phyloP scores from a whole-genome alignment of 2,888 invertebrate species.

The Calameuta idolon region DNA sequence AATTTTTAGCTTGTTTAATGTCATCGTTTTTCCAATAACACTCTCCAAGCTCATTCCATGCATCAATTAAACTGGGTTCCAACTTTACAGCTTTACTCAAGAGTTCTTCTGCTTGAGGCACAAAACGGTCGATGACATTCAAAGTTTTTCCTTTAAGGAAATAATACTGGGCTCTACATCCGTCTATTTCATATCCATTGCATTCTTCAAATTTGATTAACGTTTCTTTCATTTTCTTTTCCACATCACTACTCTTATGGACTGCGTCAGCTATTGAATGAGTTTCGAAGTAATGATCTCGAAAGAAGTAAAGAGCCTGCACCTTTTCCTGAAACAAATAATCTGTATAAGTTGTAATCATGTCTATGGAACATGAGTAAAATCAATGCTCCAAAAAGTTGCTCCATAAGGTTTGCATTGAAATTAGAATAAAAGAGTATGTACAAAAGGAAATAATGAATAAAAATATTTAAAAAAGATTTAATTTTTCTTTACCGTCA shows the following conservation, averaged over 20 bases:
- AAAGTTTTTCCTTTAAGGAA: slow-evolving; percentile 81
- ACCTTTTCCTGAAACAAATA: slow-evolving; percentile 74
- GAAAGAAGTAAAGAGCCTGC: slow-evolving; percentile 75
- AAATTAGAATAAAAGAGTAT: neutral
- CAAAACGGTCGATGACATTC: slow-evolving; percentile 78
- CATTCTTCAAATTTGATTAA: slow-evolving; percentile 75
- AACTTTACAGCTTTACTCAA: slow-evolving; percentile 87
- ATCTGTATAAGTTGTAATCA: slow-evolving; percentile 16
- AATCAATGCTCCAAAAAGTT: neutral
- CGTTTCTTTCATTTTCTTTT: slow-evolving; percentile 73
- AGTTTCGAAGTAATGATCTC: slow-evolving; percentile 84
- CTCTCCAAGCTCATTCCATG: slow-evolving; percentile 92
- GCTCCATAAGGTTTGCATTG: neutral
- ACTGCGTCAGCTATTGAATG: slow-evolving; percentile 77
- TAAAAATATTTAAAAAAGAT: slow-evolving; percentile 12
- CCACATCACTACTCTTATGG: slow-evolving; percentile 75
- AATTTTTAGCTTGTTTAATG: slow-evolving; percentile 82
- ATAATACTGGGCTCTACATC: slow-evolving; percentile 72
- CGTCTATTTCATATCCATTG: slow-evolving; percentile 72
- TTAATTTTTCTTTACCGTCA: slow-evolving; percentile 50
- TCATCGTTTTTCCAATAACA: slow-evolving; percentile 90
- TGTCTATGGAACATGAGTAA: neutral
- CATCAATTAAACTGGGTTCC: slow-evolving; percentile 82
- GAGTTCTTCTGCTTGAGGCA: slow-evolving; percentile 78
- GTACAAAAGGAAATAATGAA: neutral